Evolutionary conservation across 2,888 invertebrate species (phyloP), one percentile per base, ranked within the genome.

Genomic region (Apamea anceps): DNA sequence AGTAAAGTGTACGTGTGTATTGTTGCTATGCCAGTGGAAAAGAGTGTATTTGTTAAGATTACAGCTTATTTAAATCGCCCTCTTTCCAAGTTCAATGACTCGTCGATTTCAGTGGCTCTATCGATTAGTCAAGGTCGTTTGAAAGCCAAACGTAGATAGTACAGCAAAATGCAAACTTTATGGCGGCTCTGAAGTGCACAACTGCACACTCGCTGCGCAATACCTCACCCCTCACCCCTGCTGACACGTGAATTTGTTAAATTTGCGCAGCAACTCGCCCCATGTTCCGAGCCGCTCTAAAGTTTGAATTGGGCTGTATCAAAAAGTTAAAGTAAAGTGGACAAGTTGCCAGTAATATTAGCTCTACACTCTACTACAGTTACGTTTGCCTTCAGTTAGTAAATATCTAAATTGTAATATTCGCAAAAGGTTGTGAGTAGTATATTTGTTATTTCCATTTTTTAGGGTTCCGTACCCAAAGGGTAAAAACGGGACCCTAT

Each of bases 1-100:
- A 37, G 63, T 65, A 48, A 48, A 37, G 18, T 72, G 32, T 60
- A 25, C 32, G 1, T 42, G 21, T 48, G 57, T 42, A 37, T 25
- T 63, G 8, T 57, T 82, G 13, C 28, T 45, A 45, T 45, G 18
- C 25, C 15, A 32, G n/a, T 28, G 8, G 54, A 77, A 65, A 77
- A 6, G 0, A 45, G 48, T 54, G 18, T 32, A 15, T 65, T 77
- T 54, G 28, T 51, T 42, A 25, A 42, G 4, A 18, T 77, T 13
- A 18, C 18, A 54, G 13, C 18, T 57, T 32, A 1, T 57, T 32
- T 32, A 28, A 18, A 18, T 42, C 4, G 42, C 21, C 25, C 25
- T 25, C 7, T 74, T 54, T 4, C 42, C 13, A 42, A 18, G 42
- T 18, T 76, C n/a, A 1, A 45, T 45, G 12, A 25, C 18, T 21